Conservation (phyloP, 1,140 invertebrate species). For the Samia ricini region DNA sequence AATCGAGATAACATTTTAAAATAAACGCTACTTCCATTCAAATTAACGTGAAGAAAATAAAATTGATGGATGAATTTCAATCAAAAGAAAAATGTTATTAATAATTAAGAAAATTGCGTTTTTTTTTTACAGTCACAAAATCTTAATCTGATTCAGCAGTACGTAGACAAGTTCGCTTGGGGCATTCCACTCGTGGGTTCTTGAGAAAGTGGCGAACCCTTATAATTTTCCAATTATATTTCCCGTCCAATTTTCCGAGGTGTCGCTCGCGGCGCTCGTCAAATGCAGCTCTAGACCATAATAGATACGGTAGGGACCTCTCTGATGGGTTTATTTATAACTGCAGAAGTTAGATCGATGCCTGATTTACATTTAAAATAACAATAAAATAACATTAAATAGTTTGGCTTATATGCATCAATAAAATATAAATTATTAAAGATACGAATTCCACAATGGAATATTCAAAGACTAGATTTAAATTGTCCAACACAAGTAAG, state of each 20-base stretch:
- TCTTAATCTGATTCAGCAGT: constrained; percentile 1
- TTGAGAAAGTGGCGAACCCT: constrained; percentile 57
- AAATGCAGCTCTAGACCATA: constrained; percentile 66
- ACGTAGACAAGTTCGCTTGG: constrained; percentile 34
- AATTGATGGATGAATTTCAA: background rate
- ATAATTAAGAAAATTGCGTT: background rate
- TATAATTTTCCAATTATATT: constrained; percentile 78
- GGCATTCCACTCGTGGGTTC: constrained; percentile 39
- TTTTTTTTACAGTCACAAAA: background rate
- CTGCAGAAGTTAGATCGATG: constrained; percentile 39
- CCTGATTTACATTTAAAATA: background rate
- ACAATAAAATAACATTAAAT: background rate
- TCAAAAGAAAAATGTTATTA: background rate
- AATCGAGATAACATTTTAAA: too few species aligned
- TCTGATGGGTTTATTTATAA: constrained; percentile 26
- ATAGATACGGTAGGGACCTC: constrained; percentile 16
- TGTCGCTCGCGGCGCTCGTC: constrained; percentile 73
- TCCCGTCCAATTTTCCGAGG: constrained; percentile 75
- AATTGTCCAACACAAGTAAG: too few species aligned
- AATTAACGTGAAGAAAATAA: background rate
- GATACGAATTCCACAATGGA: too few species aligned
- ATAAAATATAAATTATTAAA: background rate
- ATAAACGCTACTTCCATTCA: too few species aligned
- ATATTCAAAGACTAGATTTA: too few species aligned
- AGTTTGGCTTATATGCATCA: background rate